Percentiles rank a stretch among this genome's conserved stretches.
Conservation (phyloP, 2,888 invertebrate genomes). For the Molorchus minor region DNA sequence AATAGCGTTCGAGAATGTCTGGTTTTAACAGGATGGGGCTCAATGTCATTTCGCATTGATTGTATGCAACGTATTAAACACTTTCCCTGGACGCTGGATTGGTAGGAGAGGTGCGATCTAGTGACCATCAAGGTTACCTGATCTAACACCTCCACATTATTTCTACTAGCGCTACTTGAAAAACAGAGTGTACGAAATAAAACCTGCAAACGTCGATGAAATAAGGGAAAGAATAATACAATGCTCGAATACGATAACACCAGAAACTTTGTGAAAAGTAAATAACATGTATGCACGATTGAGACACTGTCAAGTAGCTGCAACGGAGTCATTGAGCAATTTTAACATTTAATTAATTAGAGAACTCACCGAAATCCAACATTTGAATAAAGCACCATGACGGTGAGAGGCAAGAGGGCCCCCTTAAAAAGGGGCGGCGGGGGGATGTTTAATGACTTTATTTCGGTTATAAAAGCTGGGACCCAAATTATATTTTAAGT, state of each 20-base stretch:
- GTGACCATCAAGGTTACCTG: not conserved
- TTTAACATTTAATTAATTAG: not conserved
- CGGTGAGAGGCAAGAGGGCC: not conserved
- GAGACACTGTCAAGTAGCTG: not conserved
- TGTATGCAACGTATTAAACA: not conserved
- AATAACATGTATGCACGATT: not conserved
- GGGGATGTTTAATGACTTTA: too few species aligned
- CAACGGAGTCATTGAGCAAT: not conserved
- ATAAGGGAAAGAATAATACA: not conserved
- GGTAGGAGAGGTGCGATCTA: not conserved
- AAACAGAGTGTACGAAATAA: too few species aligned
- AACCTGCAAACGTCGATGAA: not conserved
- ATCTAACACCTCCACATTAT: not conserved
- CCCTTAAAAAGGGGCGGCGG: too few species aligned
- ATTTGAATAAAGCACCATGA: too few species aligned
- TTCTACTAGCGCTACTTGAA: not conserved
- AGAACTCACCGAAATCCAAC: not conserved
- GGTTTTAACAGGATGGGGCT: not conserved
- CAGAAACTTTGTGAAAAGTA: not conserved
- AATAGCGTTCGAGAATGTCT: not conserved
- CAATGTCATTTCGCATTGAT: not conserved
- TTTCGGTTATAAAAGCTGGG: too few species aligned
- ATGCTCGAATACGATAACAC: too few species aligned
- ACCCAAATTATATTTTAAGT: too few species aligned
- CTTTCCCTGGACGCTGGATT: not conserved